These are phyloP conservation scores for Spinibarbus caldwelli DNA, from an alignment of 2,797 vertebrate species.

Conservation along the genomic window DNA sequence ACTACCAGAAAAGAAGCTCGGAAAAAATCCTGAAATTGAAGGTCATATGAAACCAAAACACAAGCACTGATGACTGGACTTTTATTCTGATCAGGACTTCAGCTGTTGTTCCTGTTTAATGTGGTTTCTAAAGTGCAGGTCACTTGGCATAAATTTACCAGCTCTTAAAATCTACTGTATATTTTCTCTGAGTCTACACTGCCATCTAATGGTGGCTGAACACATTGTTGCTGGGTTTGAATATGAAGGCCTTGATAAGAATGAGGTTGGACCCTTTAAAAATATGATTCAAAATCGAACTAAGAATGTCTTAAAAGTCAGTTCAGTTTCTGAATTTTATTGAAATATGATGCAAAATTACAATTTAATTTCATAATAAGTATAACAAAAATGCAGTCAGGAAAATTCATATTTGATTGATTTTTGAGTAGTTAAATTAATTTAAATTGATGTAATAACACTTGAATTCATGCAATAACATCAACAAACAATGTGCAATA, in stretches of 20 bases:
- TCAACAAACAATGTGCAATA: not conserved
- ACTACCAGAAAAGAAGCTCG: too few relatives aligned
- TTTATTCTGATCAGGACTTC: not conserved
- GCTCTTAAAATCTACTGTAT: not conserved
- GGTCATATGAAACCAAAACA: not conserved
- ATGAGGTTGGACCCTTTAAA: not conserved
- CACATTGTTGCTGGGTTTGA: not conserved
- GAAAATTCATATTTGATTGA: not conserved
- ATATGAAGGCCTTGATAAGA: not conserved
- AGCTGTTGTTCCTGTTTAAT: not conserved
- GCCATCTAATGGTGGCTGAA: conserved; percentile 71
- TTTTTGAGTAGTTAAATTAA: not conserved
- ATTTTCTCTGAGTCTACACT: conserved; percentile 65
- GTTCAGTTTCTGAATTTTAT: not conserved
- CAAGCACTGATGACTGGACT: not conserved
- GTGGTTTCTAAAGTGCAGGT: conserved; percentile 9
- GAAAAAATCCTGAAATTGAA: not conserved
- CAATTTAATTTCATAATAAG: not conserved
- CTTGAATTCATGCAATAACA: not conserved
- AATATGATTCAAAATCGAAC: not conserved
- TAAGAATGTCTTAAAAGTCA: too few relatives aligned
- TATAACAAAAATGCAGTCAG: not conserved
- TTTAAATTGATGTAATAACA: not conserved
- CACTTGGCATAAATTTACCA: not conserved
- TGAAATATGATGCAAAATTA: not conserved